Base-by-base conservation (phyloP, 2,888 invertebrate genomes). In the Cheilosia urbana region DNA sequence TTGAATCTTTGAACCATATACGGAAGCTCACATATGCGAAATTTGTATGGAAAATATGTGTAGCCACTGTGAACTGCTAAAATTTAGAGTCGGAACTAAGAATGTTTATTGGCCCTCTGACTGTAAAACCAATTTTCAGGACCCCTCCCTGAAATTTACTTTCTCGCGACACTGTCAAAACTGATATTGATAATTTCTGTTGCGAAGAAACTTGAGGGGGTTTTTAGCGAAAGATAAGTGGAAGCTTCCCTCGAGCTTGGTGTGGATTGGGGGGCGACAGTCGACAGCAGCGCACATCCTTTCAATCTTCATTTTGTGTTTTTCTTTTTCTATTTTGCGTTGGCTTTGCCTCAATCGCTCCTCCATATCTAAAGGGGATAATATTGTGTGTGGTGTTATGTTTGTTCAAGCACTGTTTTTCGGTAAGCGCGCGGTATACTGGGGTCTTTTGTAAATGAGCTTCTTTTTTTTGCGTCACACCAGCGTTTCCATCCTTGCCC, bases 351-450 rank as follows among this genome's bases (percentile, higher is more conserved):
- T 42, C 19, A n/a, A 15, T 7, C 7, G 7, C 40, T n/a, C 2
- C 40, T 15, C n/a, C 49, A 37, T 24, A n/a, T 42, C n/a, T 40
- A 57, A 73, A 69, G 47, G 53, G 73, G 47, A 53, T 71, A 21
- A 63, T 69, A 42, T 60, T 58, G 13, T 66, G 42, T 60, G 34
- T 27, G 60, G 51, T 57, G 79, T 37, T 73, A 68, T 57, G 58
- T 76, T 79, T 69, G 57, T 37, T 73, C 65, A 68, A 58, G 73
- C 62, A 83, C 65, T 51, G 78, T 47, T 73, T 51, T 62, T 66
- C 27, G 55, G 34, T 63, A 69, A 57, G 45, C 34, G 30, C 53
- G 53, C 49, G 60, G 27, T 42, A 51, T 17, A 66, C 15, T 45
- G 45, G 47, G 55, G 45, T 21, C 9, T 58, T 53, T 65, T 58